These are phyloP conservation scores for Ophion slaviceki DNA, from an alignment of 2,888 invertebrate genomes.

Conservation along the genomic window DNA sequence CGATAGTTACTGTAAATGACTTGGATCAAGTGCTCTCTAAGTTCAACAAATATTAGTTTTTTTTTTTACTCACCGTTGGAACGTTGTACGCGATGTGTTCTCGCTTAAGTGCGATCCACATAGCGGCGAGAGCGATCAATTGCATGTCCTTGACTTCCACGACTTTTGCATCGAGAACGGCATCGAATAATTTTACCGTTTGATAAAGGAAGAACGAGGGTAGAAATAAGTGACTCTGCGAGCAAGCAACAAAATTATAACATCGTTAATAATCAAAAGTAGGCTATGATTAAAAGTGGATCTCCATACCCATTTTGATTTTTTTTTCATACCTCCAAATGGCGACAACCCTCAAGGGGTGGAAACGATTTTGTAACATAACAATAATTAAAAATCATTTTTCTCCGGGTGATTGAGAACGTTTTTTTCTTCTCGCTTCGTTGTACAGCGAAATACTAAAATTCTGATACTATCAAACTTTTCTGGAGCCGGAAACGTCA, in stretches of 20 bases:
- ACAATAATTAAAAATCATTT: no score
- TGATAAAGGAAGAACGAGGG: conserved; percentile 74
- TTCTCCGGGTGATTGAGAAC: neutral
- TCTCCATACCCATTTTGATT: neutral
- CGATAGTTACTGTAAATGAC: no score
- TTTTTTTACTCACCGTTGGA: conserved; percentile 63
- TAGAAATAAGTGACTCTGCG: conserved; percentile 71
- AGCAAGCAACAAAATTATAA: conserved; percentile 19
- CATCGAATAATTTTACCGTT: conserved; percentile 75
- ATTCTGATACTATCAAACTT: neutral
- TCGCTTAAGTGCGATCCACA: conserved; percentile 77
- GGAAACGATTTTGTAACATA: no score
- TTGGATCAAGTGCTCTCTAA: no score
- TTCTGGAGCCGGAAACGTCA: neutral
- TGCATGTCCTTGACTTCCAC: conserved; percentile 69
- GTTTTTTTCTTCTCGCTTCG: neutral
- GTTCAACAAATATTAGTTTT: neutral
- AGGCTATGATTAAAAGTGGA: neutral
- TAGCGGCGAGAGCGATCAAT: conserved; percentile 70
- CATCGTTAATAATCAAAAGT: neutral
- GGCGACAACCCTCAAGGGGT: neutral
- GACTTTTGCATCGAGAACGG: conserved; percentile 68
- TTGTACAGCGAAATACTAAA: neutral
- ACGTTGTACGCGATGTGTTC: conserved; percentile 67
- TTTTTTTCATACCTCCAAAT: neutral